Percentiles rank a stretch among this genome's conserved stretches.
These are phyloP conservation scores for Ptilodon capucinus DNA, from an alignment of 2,888 invertebrate species.

Conservation along the genomic window DNA sequence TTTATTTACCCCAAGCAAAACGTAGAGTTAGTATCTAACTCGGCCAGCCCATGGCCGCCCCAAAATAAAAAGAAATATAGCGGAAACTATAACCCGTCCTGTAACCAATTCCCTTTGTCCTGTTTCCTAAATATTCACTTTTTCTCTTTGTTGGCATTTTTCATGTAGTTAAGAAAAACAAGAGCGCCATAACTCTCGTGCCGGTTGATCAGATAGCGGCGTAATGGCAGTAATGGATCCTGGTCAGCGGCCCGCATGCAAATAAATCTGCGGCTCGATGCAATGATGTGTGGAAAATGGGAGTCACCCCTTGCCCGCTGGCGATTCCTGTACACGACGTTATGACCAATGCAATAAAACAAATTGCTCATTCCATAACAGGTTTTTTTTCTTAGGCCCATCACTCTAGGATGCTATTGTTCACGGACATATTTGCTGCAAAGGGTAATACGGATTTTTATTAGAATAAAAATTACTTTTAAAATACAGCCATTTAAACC, in stretches of 20 bases:
- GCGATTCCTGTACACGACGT: conserved; percentile 22
- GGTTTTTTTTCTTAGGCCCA: conserved; percentile 18
- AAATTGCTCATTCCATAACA: conserved; percentile 25
- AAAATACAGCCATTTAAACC: not conserved
- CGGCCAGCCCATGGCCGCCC: conserved; percentile 39
- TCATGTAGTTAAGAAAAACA: conserved; percentile 77
- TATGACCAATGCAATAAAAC: conserved; percentile 43
- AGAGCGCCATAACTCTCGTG: conserved; percentile 78
- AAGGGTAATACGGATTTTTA: too few relatives aligned
- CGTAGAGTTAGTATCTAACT: conserved; percentile 23
- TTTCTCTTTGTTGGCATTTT: conserved; percentile 65
- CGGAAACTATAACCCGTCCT: conserved; percentile 74
- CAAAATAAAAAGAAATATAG: conserved; percentile 62
- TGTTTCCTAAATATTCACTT: conserved; percentile 62
- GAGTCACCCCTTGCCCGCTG: conserved; percentile 65
- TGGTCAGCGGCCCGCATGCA: conserved; percentile 83
- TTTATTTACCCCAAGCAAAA: conserved; percentile 29
- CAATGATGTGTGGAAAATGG: conserved; percentile 84
- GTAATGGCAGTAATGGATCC: conserved; percentile 82
- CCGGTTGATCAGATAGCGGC: conserved; percentile 78
- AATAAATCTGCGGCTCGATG: conserved; percentile 82
- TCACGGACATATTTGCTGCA: too few relatives aligned
- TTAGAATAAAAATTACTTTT: too few relatives aligned
- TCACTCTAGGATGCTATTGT: conserved; percentile 10
- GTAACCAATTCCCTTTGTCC: conserved; percentile 53